These are phyloP conservation scores for Orchestia grillus DNA, from an alignment of 1,140 invertebrate species.

Conservation along the genomic window DNA sequence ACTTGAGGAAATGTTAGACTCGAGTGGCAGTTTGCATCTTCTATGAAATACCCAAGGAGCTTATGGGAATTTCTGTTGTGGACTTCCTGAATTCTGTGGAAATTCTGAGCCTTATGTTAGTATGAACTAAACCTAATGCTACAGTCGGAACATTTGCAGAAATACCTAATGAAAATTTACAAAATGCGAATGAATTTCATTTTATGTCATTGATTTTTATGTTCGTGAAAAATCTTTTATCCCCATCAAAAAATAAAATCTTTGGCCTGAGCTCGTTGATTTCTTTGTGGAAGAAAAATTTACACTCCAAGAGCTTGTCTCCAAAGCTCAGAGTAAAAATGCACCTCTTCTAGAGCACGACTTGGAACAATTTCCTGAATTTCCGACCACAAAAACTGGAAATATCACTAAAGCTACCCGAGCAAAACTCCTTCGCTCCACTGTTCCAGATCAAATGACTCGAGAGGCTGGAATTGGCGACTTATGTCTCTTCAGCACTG, in stretches of 20 bases:
- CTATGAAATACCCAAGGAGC: no score
- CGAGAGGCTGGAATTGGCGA: slow-evolving; percentile 8
- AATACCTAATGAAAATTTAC: no score
- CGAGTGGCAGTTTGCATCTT: no score
- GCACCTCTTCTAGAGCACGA: neutral
- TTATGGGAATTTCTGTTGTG: no score
- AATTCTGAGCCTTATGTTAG: no score
- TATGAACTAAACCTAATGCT: no score
- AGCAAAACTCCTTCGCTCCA: slow-evolving; percentile 17
- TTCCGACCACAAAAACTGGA: neutral
- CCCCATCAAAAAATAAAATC: neutral
- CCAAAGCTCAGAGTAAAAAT: neutral
- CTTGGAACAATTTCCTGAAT: neutral
- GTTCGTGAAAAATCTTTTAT: no score
- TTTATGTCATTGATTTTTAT: no score
- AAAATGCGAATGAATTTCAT: no score
- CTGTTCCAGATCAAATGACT: slow-evolving; percentile 34
- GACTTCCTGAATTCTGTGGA: no score
- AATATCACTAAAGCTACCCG: slow-evolving; percentile 14
- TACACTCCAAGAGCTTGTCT: neutral
- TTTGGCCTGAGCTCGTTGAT: neutral
- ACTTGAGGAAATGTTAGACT: no score
- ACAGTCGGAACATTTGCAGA: no score
- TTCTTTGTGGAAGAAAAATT: neutral
- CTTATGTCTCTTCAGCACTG: slow-evolving; percentile 23